Percentiles rank a stretch among this genome's conserved stretches.
These are phyloP conservation scores for Melanogrammus aeglefinus DNA, from an alignment of 2,797 vertebrate species.

Conservation along the genomic window DNA sequence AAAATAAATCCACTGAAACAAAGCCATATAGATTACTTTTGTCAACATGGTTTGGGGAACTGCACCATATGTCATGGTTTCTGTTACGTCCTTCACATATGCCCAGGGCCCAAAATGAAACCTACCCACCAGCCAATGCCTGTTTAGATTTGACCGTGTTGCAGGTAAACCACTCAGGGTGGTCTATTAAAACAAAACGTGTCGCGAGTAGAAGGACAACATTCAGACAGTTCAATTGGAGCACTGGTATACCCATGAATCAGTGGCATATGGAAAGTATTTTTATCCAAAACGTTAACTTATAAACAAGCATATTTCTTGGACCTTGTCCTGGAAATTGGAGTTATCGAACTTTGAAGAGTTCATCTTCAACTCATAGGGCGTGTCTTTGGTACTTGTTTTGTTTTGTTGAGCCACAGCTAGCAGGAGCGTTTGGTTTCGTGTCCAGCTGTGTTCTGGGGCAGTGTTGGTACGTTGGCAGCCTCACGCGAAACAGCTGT, in stretches of 20 bases:
- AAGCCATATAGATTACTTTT: neutral
- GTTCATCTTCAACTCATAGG: neutral
- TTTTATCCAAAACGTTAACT: neutral
- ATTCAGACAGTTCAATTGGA: neutral
- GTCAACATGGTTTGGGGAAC: neutral
- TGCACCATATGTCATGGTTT: neutral
- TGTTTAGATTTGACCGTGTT: neutral
- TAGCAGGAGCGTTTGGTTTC: constrained; percentile 16
- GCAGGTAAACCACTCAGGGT: neutral
- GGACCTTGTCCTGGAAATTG: neutral
- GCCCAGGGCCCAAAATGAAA: neutral
- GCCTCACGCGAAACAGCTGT: neutral
- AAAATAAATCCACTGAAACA: neutral
- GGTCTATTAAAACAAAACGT: neutral
- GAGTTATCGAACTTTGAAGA: constrained; percentile 16
- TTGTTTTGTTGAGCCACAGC: constrained; percentile 1
- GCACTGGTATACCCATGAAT: neutral
- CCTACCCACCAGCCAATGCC: neutral
- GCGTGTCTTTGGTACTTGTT: neutral
- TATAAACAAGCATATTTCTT: neutral
- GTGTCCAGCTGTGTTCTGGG: constrained; percentile 10
- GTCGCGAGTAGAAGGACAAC: neutral
- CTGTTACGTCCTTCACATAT: neutral
- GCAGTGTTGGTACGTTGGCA: neutral
- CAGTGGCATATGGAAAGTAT: neutral